These are phyloP conservation scores for Hydrotaea cyrtoneurina DNA, from an alignment of 2,888 invertebrate genomes.

Conservation along the genomic window DNA sequence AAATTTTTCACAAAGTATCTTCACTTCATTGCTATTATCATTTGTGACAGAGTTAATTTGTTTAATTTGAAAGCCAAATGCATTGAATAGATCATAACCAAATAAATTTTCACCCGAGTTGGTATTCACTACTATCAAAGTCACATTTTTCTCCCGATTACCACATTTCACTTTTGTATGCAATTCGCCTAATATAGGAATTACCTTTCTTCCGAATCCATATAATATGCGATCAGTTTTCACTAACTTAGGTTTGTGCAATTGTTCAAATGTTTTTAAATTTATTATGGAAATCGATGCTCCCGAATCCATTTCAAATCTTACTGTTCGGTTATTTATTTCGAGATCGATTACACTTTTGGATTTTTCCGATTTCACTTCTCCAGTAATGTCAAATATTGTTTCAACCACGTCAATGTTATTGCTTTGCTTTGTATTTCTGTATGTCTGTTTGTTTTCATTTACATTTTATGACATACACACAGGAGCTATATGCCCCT, in stretches of 20 bases:
- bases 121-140: too few relatives aligned
- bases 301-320: too few relatives aligned
- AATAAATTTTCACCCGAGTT: conserved; percentile 30
- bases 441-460: conserved; percentile 47
- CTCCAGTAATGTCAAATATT: too few relatives aligned
- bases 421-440: too few relatives aligned
- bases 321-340: too few relatives aligned
- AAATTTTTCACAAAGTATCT: conserved; percentile 35
- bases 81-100: conserved; percentile 28
- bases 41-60: too few relatives aligned
- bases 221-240: conserved; percentile 32
- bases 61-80: conserved; percentile 15
- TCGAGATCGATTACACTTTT: too few relatives aligned
- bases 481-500: conserved; percentile 38
- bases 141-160: conserved; percentile 22
- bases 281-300: too few relatives aligned
- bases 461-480: conserved; percentile 45
- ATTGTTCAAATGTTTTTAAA: too few relatives aligned
- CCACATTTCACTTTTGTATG: conserved; percentile 56
- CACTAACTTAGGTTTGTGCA: conserved; percentile 35
- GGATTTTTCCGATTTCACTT: too few relatives aligned
- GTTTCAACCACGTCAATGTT: too few relatives aligned
- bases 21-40: conserved; percentile 11
- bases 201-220: too few relatives aligned
- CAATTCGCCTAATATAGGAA: conserved; percentile 45